Evolutionary conservation across 2,113 vertebrate species (phyloP).

Genomic region (Antigone vipio): DNA sequence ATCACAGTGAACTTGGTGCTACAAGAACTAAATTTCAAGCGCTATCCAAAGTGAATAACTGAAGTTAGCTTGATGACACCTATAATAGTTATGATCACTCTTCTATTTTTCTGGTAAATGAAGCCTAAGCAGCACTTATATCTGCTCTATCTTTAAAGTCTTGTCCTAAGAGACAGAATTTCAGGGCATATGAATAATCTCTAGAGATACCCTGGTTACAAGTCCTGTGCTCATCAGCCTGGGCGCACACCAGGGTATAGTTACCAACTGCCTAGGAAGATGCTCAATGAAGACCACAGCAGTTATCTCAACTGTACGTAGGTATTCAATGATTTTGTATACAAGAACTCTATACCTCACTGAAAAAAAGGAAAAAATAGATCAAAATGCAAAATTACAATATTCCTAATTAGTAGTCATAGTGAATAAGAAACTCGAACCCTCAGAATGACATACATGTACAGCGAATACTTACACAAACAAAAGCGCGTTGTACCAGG

Average conservation of each 20-base stretch:
- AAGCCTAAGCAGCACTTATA: background rate
- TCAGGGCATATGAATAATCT: background rate
- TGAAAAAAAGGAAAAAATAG: background rate
- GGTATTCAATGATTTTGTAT: background rate
- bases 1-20: background rate
- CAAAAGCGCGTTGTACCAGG: background rate
- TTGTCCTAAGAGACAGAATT: background rate
- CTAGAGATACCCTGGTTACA: background rate
- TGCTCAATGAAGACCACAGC: background rate
- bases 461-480: background rate
- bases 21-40: background rate
- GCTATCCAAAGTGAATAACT: background rate
- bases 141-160: background rate
- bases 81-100: background rate
- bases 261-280: background rate
- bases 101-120: background rate
- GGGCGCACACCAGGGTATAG: too few species aligned
- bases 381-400: background rate
- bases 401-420: background rate
- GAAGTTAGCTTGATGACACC: background rate
- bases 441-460: accelerated
- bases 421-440: background rate
- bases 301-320: background rate
- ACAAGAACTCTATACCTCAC: background rate
- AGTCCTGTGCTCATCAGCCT: background rate